Evolutionary conservation across 2,888 invertebrate species (phyloP), one percentile per base, ranked within the genome.

Genomic region (Mythimna pallens): DNA sequence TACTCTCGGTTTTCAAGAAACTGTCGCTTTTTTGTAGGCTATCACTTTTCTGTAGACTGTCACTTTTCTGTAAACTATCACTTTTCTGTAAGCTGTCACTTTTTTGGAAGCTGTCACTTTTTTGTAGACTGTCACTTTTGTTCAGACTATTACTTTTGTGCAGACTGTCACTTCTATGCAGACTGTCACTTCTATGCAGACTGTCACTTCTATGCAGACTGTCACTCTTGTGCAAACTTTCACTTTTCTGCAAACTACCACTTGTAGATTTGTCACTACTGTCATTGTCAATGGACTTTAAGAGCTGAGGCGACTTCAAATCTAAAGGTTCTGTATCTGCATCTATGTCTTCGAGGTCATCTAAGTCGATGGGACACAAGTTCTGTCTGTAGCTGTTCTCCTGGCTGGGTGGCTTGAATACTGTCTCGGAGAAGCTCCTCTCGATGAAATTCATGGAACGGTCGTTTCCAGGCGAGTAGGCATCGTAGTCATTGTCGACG

Each of bases 361-460:
- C 68, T 3, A 81, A 59, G n/a, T 81, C 70, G 8, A 87, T 77
- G 8, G 83, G 81, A 14, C 82, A 78, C 17, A 81, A 68, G 65
- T 72, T 76, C 64, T 88, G 77, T 75, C 86, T 66, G 58, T 79
- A 74, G 84, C 82, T 86, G 10, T 81, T 78, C 54, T 88, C 90
- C 66, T 87, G 87, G 59, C 84, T 87, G 52, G 83, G 82, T n/a
- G 94, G 93, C 77, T 91, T 92, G 22, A 93, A 86, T 12, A 94
- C 91, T 0, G 93, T 94, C 78, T 95, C 96, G 8, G 94, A 93
- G 82, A 93, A 94, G 74, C 90, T 93, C 70, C 94, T 89, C 84
- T 97, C 97, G 67, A 97, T 97, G 81, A 97, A 97, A 88, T 97
- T 97, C 89, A 97, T 95, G 36, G 95, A 95, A 36, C 96, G 93